Conservation (phyloP, 2,113 vertebrate species). For the Lates calcarifer region DNA sequence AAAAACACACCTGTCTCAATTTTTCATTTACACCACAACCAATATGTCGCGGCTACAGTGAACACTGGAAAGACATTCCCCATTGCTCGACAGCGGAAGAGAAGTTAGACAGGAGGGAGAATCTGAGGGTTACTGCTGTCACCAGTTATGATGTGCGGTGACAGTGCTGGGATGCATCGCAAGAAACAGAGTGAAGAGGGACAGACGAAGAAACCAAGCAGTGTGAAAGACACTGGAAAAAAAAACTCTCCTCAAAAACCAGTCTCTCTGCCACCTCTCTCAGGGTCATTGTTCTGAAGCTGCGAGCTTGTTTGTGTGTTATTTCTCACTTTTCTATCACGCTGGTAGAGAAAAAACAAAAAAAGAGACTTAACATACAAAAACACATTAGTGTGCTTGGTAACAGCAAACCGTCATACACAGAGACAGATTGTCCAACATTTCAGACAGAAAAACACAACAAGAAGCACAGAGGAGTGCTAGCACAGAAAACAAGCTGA, state of each 20-base stretch:
- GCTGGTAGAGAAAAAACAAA: not conserved
- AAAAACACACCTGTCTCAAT: not conserved
- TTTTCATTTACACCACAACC: slow-evolving; percentile 1
- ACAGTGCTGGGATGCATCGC: slow-evolving; percentile 7
- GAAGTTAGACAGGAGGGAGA: not conserved
- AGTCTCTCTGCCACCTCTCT: not conserved
- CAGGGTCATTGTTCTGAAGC: not conserved
- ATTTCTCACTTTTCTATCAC: not conserved
- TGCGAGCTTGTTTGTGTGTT: not conserved
- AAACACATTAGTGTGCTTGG: not conserved
- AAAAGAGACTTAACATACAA: not conserved
- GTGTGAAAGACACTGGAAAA: not conserved
- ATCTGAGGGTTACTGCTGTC: slow-evolving; percentile 52
- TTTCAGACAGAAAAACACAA: not conserved
- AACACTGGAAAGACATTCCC: not conserved
- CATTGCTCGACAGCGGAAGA: not conserved
- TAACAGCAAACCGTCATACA: not conserved
- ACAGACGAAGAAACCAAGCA: not conserved
- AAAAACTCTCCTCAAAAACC: not conserved
- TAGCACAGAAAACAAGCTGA: not conserved
- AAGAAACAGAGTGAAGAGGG: not conserved
- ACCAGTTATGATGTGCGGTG: slow-evolving; percentile 37
- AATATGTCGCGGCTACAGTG: slow-evolving; percentile 26
- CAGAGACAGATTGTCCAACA: not conserved
- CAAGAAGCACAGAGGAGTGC: too few relatives aligned